Percentiles rank a stretch among this genome's conserved stretches.
Conservation (phyloP, 2,888 invertebrate genomes). For the Synanthedon andrenaeformis region DNA sequence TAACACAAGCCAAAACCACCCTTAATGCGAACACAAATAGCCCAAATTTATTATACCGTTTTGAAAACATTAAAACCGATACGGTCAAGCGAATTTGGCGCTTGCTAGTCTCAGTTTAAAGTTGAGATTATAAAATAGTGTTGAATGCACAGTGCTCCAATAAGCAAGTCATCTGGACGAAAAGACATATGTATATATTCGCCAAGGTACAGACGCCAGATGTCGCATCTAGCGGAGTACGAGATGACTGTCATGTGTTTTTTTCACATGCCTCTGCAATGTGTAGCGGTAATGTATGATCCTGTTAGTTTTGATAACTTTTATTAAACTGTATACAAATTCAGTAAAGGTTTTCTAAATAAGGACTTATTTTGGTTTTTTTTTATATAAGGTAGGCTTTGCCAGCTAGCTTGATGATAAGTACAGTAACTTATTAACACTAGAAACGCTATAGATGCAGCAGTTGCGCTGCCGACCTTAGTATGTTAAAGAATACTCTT, state of each 20-base stretch:
- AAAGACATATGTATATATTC: conserved; percentile 56
- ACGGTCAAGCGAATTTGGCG: conserved; percentile 5
- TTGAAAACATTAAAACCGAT: neutral
- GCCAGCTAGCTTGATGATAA: too few species aligned
- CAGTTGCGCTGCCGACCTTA: too few species aligned
- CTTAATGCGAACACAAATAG: conserved; percentile 12
- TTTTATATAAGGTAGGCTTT: too few species aligned
- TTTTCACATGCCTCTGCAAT: conserved; percentile 18
- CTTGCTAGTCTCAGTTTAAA: conserved; percentile 1
- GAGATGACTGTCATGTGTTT: conserved; percentile 35
- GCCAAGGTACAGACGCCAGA: conserved; percentile 40
- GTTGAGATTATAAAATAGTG: neutral
- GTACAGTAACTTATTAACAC: too few species aligned
- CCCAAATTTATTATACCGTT: conserved; percentile 1
- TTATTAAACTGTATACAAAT: too few species aligned
- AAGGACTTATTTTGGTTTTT: too few species aligned
- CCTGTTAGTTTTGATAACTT: conserved; percentile 15
- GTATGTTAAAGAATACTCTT: too few species aligned
- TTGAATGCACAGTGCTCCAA: conserved; percentile 14
- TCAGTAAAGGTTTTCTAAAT: too few species aligned
- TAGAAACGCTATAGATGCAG: too few species aligned
- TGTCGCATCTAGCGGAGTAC: conserved; percentile 32
- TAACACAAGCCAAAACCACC: conserved; percentile 16
- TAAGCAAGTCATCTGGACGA: conserved; percentile 46
- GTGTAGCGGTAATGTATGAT: conserved; percentile 43